Evolutionary conservation across 2,888 invertebrate species (phyloP).

Genomic region (Amphipyra berbera): DNA sequence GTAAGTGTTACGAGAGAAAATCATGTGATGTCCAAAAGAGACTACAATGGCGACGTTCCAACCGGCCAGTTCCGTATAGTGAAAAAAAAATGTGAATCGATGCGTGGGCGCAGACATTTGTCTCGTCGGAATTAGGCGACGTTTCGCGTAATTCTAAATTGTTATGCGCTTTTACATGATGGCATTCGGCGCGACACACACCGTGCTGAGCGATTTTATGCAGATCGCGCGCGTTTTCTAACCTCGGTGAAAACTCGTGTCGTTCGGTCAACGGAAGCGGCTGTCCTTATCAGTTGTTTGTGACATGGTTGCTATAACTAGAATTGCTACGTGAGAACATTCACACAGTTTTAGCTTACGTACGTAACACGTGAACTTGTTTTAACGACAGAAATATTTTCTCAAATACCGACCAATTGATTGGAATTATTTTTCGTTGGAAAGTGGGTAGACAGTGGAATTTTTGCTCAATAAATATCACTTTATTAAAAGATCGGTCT

Average conservation of each 20-base stretch:
- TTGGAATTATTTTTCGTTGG: not conserved
- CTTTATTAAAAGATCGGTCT: not conserved
- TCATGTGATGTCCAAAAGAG: slow-evolving; percentile 74
- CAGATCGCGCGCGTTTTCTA: slow-evolving; percentile 62
- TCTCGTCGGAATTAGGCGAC: slow-evolving; percentile 57
- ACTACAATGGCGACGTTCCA: slow-evolving; percentile 70
- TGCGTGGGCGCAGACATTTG: slow-evolving; percentile 70
- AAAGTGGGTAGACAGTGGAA: slow-evolving; percentile 5
- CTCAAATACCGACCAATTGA: slow-evolving; percentile 1
- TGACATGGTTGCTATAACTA: slow-evolving; percentile 75
- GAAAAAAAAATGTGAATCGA: slow-evolving; percentile 67
- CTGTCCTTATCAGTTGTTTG: slow-evolving; percentile 81
- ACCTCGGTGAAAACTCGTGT: slow-evolving; percentile 72
- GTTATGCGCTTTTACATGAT: slow-evolving; percentile 72
- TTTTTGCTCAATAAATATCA: not conserved
- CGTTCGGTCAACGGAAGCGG: slow-evolving; percentile 78
- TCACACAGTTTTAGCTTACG: slow-evolving; percentile 57
- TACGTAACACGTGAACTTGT: slow-evolving; percentile 15
- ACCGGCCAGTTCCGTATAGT: slow-evolving; percentile 69
- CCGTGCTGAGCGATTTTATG: slow-evolving; percentile 55
- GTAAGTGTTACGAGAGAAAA: slow-evolving; percentile 71
- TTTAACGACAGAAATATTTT: not conserved
- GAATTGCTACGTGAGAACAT: slow-evolving; percentile 76
- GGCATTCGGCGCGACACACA: slow-evolving; percentile 61
- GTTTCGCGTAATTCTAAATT: slow-evolving; percentile 66